These are phyloP conservation scores for Platycheirus albimanus DNA, from an alignment of 2,888 invertebrate species.

Conservation along the genomic window DNA sequence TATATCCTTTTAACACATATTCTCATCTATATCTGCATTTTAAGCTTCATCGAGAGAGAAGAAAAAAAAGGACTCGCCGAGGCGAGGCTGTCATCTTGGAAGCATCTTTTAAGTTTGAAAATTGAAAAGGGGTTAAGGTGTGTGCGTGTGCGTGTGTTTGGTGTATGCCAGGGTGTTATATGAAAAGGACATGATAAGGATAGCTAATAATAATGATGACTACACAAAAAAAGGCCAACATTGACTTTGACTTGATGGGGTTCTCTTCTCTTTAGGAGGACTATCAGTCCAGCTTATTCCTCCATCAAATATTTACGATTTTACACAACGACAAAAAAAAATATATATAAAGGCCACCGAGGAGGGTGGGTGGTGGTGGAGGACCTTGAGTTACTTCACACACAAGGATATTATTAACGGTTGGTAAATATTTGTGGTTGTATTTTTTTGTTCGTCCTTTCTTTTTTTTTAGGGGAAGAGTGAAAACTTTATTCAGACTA, in stretches of 20 bases:
- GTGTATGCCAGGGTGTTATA: slow-evolving; percentile 20
- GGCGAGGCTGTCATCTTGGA: slow-evolving; percentile 50
- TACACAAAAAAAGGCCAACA: slow-evolving; percentile 26
- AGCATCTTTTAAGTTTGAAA: slow-evolving; percentile 56
- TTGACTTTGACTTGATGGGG: slow-evolving; percentile 42
- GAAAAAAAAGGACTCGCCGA: slow-evolving; percentile 20
- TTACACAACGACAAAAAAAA: slow-evolving; percentile 23
- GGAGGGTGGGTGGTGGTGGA: neutral
- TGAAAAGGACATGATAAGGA: slow-evolving; percentile 66
- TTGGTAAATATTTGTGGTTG: slow-evolving; percentile 54
- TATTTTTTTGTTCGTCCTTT: too few relatives aligned
- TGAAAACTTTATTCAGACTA: slow-evolving; percentile 66
- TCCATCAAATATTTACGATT: slow-evolving; percentile 59
- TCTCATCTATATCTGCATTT: slow-evolving; percentile 68
- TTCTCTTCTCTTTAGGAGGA: neutral
- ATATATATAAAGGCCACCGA: too few relatives aligned
- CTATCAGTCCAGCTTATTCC: neutral
- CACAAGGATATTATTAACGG: slow-evolving; percentile 30
- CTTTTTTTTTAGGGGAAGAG: neutral
- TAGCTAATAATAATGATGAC: slow-evolving; percentile 65
- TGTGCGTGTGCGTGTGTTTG: neutral
- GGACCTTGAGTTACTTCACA: slow-evolving; percentile 28
- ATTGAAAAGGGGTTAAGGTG: slow-evolving; percentile 52
- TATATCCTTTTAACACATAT: slow-evolving; percentile 70
- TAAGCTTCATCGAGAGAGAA: slow-evolving; percentile 38